Conservation (phyloP, 1,140 invertebrate species). For the Maniola jurtina region DNA sequence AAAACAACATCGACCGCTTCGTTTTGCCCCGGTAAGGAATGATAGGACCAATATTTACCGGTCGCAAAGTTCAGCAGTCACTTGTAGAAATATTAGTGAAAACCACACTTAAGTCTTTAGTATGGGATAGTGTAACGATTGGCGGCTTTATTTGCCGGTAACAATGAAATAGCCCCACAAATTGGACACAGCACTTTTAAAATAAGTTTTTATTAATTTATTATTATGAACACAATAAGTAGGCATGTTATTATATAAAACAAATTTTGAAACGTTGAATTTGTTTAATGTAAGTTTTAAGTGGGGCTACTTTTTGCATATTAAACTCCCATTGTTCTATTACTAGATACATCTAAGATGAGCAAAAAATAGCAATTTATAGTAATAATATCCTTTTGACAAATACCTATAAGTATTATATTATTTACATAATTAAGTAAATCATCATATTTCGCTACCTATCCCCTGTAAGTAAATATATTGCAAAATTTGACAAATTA, state of each 20-base stretch:
- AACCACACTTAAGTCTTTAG: conserved; percentile 69
- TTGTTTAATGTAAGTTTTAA: not conserved
- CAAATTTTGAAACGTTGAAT: not conserved
- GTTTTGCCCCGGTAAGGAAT: conserved; percentile 74
- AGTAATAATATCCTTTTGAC: not conserved
- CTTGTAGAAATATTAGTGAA: conserved; percentile 46
- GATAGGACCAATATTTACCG: conserved; percentile 77
- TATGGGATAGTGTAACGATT: conserved; percentile 46
- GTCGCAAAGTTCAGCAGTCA: conserved; percentile 55
- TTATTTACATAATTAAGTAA: conserved; percentile 5
- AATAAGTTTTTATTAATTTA: not conserved
- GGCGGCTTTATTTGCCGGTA: not conserved
- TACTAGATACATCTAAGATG: conserved; percentile 11
- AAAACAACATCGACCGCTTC: conserved; percentile 48
- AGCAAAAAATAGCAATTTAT: not conserved
- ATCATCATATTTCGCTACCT: conserved; percentile 29
- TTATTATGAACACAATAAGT: not conserved
- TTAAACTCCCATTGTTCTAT: not conserved
- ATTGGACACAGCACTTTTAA: not conserved
- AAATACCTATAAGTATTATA: conserved; percentile 11
- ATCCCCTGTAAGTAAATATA: conserved; percentile 28
- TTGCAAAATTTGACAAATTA: conserved; percentile 26
- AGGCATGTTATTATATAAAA: not conserved
- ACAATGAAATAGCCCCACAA: conserved; percentile 8
- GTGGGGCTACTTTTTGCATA: conserved; percentile 2